These are phyloP conservation scores for Leptinotarsa undecemlineata DNA, from an alignment of 1,140 invertebrate genomes.

Conservation along the genomic window DNA sequence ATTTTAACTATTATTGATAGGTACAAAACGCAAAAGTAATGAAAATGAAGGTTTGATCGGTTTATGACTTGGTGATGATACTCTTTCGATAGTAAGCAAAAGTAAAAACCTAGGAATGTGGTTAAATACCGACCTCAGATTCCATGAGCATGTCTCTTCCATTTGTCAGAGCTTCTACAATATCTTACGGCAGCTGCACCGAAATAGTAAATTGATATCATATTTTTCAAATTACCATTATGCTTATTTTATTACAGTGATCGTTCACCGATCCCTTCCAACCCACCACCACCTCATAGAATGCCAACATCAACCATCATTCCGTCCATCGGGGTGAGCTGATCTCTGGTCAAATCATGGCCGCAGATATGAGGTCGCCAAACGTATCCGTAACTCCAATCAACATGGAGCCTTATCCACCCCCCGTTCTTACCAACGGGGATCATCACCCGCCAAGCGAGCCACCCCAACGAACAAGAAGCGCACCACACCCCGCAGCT, in stretches of 20 bases:
- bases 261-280: not conserved
- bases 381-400: slow-evolving; percentile 56
- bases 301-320: slow-evolving; percentile 24
- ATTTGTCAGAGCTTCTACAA: too few species aligned
- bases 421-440: slow-evolving; percentile 31
- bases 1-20: too few species aligned
- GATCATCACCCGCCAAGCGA: slow-evolving; percentile 26
- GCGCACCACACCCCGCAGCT: slow-evolving; percentile 41
- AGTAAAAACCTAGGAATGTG: too few species aligned
- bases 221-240: not conserved
- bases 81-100: too few species aligned
- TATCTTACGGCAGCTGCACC: too few species aligned
- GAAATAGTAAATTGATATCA: too few species aligned
- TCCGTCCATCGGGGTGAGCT: slow-evolving; percentile 40
- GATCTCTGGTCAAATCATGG: slow-evolving; percentile 46
- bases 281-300: slow-evolving; percentile 21
- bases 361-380: slow-evolving; percentile 53
- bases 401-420: slow-evolving; percentile 50
- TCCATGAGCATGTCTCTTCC: too few species aligned
- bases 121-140: too few species aligned
- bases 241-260: not conserved
- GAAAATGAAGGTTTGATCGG: too few species aligned
- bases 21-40: too few species aligned
- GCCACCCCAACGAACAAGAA: slow-evolving; percentile 41
- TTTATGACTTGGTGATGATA: too few species aligned